Percentiles rank a stretch among this genome's conserved stretches.
Conservation (phyloP, 2,113 vertebrate genomes). For the Aegypius monachus region DNA sequence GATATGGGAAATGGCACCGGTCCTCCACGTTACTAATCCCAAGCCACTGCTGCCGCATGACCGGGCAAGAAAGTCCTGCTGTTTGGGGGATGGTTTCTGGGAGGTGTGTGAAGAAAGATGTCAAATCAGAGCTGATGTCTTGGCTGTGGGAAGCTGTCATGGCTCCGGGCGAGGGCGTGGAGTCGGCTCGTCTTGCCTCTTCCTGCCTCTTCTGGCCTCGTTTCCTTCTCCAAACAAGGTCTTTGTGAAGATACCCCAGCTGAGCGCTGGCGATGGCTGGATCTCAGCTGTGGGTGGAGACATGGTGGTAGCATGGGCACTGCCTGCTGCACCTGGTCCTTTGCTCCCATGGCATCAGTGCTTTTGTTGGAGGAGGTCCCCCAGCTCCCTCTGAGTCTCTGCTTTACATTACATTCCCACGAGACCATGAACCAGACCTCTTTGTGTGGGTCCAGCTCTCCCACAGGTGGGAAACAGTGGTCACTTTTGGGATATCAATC, state of each 20-base stretch:
- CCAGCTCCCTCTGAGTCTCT: neutral
- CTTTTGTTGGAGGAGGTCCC: neutral
- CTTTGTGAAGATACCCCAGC: neutral
- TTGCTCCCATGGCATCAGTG: rapidly evolving
- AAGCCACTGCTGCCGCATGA: neutral
- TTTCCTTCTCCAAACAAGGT: neutral
- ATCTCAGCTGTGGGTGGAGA: neutral
- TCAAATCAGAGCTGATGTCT: neutral
- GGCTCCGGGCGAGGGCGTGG: slow-evolving; percentile 3
- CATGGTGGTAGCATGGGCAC: neutral
- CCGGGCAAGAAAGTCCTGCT: neutral
- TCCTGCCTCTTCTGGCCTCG: slow-evolving; percentile 17
- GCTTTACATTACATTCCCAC: rapidly evolving
- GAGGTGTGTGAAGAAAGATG: neutral
- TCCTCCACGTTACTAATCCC: neutral
- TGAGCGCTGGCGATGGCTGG: neutral
- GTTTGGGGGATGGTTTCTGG: neutral
- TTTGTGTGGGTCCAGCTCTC: neutral
- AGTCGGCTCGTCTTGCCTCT: neutral
- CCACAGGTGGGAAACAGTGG: neutral
- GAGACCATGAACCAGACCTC: rapidly evolving
- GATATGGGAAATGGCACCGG: neutral
- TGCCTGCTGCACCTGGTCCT: neutral
- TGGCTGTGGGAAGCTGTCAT: neutral
- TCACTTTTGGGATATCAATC: neutral